Evolutionary conservation across 2,888 invertebrate species (phyloP), one percentile per base, ranked within the genome.

Genomic region (Syrista parreyssii): DNA sequence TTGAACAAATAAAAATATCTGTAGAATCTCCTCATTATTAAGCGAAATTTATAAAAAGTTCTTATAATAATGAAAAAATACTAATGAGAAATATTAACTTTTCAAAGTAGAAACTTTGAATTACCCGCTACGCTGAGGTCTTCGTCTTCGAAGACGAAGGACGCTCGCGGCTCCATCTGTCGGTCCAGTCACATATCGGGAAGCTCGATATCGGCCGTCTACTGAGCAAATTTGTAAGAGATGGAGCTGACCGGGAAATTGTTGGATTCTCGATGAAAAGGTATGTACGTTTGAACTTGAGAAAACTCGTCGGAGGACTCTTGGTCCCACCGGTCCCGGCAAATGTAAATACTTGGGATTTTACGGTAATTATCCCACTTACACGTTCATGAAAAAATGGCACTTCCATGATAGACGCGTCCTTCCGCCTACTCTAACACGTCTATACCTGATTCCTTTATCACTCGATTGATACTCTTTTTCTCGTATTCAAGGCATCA

Each of bases 151-250:
- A 55, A 55, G 55, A 55, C 55, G 55, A 55, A 34, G 35, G 36
- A 23, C 11, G 55, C 32, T 32, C 9, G 73, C 69, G 73, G 74
- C 88, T 84, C 89, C 89, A 89, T 89, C 89, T 89, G 85, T 89
- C 87, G 85, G 89, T 83, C 82, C 82, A 81, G 81, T 75, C 79
- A 81, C 76, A 87, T 81, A 87, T 85, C 84, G 86, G 82, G 80
- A 84, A 83, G 84, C 86, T 87, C 85, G 81, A 85, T 86, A 86
- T 85, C 80, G 80, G 79, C 86, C 83, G 85, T 83, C 86, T 86
- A 87, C 86, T 88, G 86, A 87, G 81, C 79, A 82, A 84, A 86
- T 88, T 86, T 81, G 85, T 88, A 86, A 89, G 88, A 89, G 88
- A 88, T 88, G 88, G 88, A 88, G 88, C 88, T 89, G 84, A 86